These are phyloP conservation scores for Acleris laterana DNA, from an alignment of 2,888 invertebrate species.

Conservation along the genomic window DNA sequence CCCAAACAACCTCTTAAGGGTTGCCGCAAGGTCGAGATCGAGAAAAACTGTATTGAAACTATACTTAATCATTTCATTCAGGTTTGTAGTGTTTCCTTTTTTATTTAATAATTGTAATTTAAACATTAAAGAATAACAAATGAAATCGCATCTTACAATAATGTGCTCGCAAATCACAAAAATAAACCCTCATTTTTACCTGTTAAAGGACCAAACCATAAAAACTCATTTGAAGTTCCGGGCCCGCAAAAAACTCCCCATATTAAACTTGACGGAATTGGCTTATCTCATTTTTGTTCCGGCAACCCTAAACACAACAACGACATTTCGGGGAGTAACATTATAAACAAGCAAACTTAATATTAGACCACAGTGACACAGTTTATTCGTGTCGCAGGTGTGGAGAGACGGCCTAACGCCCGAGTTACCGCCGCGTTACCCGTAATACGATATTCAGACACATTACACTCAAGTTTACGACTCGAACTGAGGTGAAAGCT, in stretches of 20 bases:
- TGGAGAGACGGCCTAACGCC: slow-evolving; percentile 68
- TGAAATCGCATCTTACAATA: neutral
- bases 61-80: neutral
- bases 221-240: slow-evolving; percentile 37
- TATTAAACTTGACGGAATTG: slow-evolving; percentile 35
- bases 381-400: slow-evolving; percentile 79
- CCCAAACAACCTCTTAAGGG: slow-evolving; percentile 23
- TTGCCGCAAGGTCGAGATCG: neutral
- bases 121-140: neutral
- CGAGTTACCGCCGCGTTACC: slow-evolving; percentile 68
- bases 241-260: slow-evolving; percentile 27
- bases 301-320: slow-evolving; percentile 34
- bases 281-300: slow-evolving; percentile 35
- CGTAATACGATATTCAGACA: slow-evolving; percentile 69
- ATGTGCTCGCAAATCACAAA: slow-evolving; percentile 1
- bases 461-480: slow-evolving; percentile 79
- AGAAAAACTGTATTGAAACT: neutral
- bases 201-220: slow-evolving; percentile 25
- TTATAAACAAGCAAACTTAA: slow-evolving; percentile 70
- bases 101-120: no score
- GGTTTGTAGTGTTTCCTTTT: neutral
- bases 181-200: slow-evolving; percentile 17
- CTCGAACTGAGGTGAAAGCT: slow-evolving; percentile 70
- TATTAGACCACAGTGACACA: slow-evolving; percentile 69
- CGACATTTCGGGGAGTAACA: slow-evolving; percentile 43